phyloP scores from a whole-genome alignment of 1,140 invertebrate genomes.

The Cyphomyrmex costatus region DNA sequence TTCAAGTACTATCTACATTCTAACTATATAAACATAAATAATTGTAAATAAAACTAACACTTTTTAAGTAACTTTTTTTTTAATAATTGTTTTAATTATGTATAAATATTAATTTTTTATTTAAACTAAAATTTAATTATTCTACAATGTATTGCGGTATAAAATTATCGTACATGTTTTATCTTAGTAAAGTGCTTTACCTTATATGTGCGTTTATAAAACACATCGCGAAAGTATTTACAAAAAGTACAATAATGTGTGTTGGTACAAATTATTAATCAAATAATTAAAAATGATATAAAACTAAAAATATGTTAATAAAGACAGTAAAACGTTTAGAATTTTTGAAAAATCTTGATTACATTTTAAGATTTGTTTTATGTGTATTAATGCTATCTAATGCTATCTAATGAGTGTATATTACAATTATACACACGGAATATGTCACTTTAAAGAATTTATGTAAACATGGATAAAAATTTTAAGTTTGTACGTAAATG shows the following conservation, averaged over 20 bases:
- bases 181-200: too few relatives aligned
- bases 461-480: slow-evolving; percentile 18
- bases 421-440: not conserved
- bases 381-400: not conserved
- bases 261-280: slow-evolving; percentile 1
- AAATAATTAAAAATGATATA: slow-evolving; percentile 1
- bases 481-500: not conserved
- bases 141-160: not conserved
- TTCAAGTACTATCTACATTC: not conserved
- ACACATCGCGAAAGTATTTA: not conserved
- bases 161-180: slow-evolving; percentile 25
- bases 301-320: not conserved
- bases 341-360: slow-evolving; percentile 5
- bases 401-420: not conserved
- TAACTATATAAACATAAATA: slow-evolving; percentile 28
- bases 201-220: not conserved
- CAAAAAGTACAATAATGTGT: not conserved
- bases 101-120: not conserved
- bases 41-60: not conserved
- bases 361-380: not conserved
- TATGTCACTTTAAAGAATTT: not conserved
- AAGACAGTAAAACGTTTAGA: not conserved
- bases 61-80: not conserved
- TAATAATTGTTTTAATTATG: not conserved
- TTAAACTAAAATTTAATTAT: not conserved